These are phyloP conservation scores for Cerceris ruficornis DNA, from an alignment of 2,888 invertebrate genomes.

Conservation along the genomic window DNA sequence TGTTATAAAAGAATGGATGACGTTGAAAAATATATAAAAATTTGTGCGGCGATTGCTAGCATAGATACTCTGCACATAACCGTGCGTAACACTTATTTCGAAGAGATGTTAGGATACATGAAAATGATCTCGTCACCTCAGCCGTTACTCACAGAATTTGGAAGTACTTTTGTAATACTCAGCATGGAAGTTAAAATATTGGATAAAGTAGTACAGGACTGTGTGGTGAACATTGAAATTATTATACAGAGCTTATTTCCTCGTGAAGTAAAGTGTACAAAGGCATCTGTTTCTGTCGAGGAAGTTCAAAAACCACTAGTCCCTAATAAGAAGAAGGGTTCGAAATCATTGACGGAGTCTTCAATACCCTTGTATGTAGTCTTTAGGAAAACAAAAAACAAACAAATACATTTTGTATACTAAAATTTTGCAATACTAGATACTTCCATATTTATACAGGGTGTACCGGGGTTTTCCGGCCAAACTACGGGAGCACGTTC, in stretches of 20 bases:
- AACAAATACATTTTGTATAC: no score
- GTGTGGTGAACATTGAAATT: conserved; percentile 83
- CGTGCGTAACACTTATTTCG: conserved; percentile 89
- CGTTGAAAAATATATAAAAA: conserved; percentile 88
- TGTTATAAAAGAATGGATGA: conserved; percentile 93
- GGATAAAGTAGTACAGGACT: conserved; percentile 84
- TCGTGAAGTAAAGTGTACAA: conserved; percentile 86
- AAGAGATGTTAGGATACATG: conserved; percentile 90
- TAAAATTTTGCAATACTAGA: no score
- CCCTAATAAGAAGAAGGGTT: conserved; percentile 82
- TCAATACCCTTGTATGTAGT: conserved; percentile 78
- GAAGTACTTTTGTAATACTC: conserved; percentile 84
- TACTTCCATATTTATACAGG: no score
- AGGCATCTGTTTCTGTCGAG: conserved; percentile 86
- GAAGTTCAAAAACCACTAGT: conserved; percentile 81
- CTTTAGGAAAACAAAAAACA: no score
- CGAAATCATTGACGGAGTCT: conserved; percentile 81
- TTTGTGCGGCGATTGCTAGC: conserved; percentile 91
- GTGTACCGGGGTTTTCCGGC: no score
- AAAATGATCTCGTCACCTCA: conserved; percentile 82
- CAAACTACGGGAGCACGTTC: no score
- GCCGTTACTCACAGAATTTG: conserved; percentile 83
- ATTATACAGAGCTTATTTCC: conserved; percentile 85
- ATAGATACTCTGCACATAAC: conserved; percentile 89
- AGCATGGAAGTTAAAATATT: conserved; percentile 84